Conservation (phyloP, 2,797 vertebrate species). For the Syngnathus rostellatus region DNA sequence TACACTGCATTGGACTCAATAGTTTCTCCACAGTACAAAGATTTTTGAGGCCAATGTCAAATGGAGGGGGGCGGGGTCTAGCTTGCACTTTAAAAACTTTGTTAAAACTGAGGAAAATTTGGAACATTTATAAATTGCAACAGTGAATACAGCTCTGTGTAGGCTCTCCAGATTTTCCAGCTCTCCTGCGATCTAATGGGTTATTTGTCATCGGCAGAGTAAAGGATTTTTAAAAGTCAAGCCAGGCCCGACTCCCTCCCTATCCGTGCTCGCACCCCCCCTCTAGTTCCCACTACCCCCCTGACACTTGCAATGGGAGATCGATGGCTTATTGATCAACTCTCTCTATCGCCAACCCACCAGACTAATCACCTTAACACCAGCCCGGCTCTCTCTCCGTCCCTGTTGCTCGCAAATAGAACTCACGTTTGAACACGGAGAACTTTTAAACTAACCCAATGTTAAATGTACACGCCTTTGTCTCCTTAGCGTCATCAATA, state of each 20-base stretch:
- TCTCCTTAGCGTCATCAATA: constrained; percentile 17
- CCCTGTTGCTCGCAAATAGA: constrained; percentile 40
- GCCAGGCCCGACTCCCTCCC: constrained; percentile 64
- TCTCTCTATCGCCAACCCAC: constrained; percentile 81
- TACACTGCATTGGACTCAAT: constrained; percentile 64
- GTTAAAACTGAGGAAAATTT: constrained; percentile 36
- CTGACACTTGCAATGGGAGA: constrained; percentile 71
- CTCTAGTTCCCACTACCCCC: constrained; percentile 71
- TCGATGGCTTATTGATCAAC: constrained; percentile 79
- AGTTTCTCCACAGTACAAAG: constrained; percentile 59
- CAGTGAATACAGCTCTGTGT: constrained; percentile 1
- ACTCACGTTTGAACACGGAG: constrained; percentile 3
- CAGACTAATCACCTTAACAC: constrained; percentile 83
- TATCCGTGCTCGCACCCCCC: constrained; percentile 57
- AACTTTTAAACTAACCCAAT: constrained; percentile 24
- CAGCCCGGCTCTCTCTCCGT: constrained; percentile 52
- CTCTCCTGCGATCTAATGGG: constrained; percentile 66
- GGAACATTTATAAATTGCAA: constrained; percentile 17
- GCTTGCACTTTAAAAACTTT: constrained; percentile 11
- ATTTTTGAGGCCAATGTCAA: constrained; percentile 46
- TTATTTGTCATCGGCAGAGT: constrained; percentile 80
- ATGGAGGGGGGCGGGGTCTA: constrained; percentile 2
- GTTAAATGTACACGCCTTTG: constrained; percentile 15
- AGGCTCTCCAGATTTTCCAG: constrained; percentile 55
- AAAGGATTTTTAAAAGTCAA: constrained; percentile 85